Conservation (phyloP, 2,113 vertebrate species). For the Sapajus apella region DNA sequence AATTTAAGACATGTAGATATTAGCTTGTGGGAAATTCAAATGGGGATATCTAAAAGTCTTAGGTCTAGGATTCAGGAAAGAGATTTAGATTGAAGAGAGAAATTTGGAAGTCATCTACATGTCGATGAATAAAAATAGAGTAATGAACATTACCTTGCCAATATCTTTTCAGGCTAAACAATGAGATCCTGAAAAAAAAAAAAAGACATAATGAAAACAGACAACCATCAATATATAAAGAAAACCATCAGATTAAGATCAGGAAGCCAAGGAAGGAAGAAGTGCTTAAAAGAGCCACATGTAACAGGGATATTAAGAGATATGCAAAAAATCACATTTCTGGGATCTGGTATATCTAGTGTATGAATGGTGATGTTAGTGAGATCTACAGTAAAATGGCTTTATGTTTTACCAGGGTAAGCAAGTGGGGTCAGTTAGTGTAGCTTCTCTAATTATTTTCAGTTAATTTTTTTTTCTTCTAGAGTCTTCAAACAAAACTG, state of each 20-base stretch:
- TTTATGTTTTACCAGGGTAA: neutral
- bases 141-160: neutral
- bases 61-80: conserved; percentile 6
- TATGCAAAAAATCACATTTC: neutral
- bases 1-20: neutral
- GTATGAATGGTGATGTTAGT: neutral
- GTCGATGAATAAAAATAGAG: neutral
- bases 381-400: neutral
- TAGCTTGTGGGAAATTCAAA: neutral
- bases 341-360: neutral
- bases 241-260: neutral
- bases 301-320: neutral
- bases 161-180: neutral
- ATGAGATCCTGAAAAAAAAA: neutral
- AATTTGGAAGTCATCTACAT: neutral
- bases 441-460: neutral
- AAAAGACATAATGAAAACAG: neutral
- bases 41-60: neutral
- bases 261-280: neutral
- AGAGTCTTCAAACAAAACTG: neutral
- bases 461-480: neutral
- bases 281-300: neutral
- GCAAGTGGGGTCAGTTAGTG: neutral
- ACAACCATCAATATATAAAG: neutral
- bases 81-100: neutral